A percentile compares a stretch with the other conserved stretches of the same genome.
Evolutionary conservation across 2,888 invertebrate species (phyloP).

Genomic region (Archaeoteleia sp.): DNA sequence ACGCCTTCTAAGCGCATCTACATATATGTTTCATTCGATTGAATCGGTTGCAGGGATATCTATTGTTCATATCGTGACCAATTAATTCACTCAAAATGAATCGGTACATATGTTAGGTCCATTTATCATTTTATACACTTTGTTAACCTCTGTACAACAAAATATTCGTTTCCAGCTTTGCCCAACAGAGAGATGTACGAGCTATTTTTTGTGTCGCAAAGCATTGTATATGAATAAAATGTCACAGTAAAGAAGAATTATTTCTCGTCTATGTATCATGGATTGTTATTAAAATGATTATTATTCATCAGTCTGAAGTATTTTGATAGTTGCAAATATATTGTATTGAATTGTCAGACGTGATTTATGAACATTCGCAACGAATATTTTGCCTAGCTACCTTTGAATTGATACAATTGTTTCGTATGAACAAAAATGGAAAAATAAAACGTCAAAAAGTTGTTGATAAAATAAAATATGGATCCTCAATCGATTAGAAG

Average conservation of each 20-base stretch:
- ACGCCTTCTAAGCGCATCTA: slow-evolving; percentile 56
- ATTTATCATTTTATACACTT: slow-evolving; percentile 14
- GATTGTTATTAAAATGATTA: slow-evolving; percentile 12
- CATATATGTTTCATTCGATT: slow-evolving; percentile 48
- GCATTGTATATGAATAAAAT: too few species aligned
- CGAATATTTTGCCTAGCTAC: slow-evolving; percentile 29
- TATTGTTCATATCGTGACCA: neutral
- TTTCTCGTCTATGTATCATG: too few species aligned
- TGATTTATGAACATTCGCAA: slow-evolving; percentile 1
- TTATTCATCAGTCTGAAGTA: slow-evolving; percentile 33
- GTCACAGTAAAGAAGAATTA: too few species aligned
- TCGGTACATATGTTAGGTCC: neutral
- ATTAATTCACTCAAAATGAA: neutral
- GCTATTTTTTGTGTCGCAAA: too few species aligned
- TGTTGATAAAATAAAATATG: too few species aligned
- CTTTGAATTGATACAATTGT: slow-evolving; percentile 8
- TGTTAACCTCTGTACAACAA: slow-evolving; percentile 23
- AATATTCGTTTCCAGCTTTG: slow-evolving; percentile 21
- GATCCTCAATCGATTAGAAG: too few species aligned
- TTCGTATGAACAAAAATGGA: neutral
- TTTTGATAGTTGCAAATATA: neutral
- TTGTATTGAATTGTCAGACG: neutral
- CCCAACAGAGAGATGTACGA: too few species aligned
- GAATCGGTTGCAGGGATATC: slow-evolving; percentile 17
- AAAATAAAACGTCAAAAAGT: slow-evolving; percentile 1